Evolutionary conservation across 2,888 invertebrate species (phyloP).

Genomic region (Drosophila austrosaltans): DNA sequence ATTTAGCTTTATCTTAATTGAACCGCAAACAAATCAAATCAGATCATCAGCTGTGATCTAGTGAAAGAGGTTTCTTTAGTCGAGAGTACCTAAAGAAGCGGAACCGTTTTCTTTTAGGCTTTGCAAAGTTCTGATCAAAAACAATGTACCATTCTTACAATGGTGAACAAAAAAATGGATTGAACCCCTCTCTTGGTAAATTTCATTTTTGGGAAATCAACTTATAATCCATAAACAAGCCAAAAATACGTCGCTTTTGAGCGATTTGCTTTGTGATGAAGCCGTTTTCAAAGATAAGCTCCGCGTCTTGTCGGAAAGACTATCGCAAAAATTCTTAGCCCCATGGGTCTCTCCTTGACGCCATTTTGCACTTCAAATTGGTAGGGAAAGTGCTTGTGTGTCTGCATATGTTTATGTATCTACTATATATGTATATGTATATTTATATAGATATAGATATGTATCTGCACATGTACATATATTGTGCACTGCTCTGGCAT

Average conservation of each 20-base stretch:
- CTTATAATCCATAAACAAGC: constrained; percentile 75
- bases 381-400: constrained; percentile 52
- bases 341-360: constrained; percentile 45
- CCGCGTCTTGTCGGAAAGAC: constrained; percentile 66
- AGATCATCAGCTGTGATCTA: too few relatives aligned
- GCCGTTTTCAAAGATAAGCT: constrained; percentile 66
- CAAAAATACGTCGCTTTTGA: constrained; percentile 40
- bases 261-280: constrained; percentile 44
- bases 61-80: too few relatives aligned
- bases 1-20: too few relatives aligned
- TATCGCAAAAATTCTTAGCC: constrained; percentile 33
- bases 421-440: background rate
- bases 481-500: constrained; percentile 60
- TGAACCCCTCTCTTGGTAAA: constrained; percentile 55
- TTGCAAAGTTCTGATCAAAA: too few relatives aligned
- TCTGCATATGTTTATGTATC: constrained; percentile 2
- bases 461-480: constrained; percentile 55
- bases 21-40: too few relatives aligned
- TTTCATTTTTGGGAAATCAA: constrained; percentile 70
- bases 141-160: too few relatives aligned
- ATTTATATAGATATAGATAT: constrained; percentile 11
- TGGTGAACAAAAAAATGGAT: background rate
- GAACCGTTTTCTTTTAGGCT: too few relatives aligned
- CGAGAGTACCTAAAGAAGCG: too few relatives aligned
- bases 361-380: constrained; percentile 67